Evolutionary conservation across 2,888 invertebrate genomes (phyloP).

Genomic region (Octonoba sinensis): DNA sequence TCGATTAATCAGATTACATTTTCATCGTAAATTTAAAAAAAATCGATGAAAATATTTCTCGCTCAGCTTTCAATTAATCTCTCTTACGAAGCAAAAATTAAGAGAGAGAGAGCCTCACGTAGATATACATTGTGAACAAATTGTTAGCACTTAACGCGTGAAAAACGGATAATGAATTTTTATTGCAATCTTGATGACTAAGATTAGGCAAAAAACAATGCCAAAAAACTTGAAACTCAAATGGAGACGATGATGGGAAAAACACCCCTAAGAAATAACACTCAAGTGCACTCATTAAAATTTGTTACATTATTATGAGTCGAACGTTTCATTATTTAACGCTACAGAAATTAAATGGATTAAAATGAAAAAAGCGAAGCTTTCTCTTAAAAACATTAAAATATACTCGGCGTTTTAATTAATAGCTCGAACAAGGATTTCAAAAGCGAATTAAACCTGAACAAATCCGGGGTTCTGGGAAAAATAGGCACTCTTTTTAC

Average conservation of each 20-base stretch:
- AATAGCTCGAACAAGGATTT: slow-evolving; percentile 19
- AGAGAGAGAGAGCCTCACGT: not conserved
- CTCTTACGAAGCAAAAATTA: slow-evolving; percentile 34
- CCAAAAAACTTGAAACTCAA: slow-evolving; percentile 11
- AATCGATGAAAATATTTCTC: slow-evolving; percentile 40
- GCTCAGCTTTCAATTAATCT: slow-evolving; percentile 53
- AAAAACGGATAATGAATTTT: slow-evolving; percentile 63
- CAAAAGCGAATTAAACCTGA: too few species aligned
- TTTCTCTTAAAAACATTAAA: slow-evolving; percentile 57
- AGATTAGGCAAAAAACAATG: slow-evolving; percentile 46
- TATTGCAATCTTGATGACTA: slow-evolving; percentile 43
- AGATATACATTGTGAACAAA: slow-evolving; percentile 24
- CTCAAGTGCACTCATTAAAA: slow-evolving; percentile 56
- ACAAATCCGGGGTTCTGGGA: not conserved
- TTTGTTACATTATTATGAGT: slow-evolving; percentile 45
- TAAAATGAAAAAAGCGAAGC: slow-evolving; percentile 43
- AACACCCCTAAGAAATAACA: slow-evolving; percentile 34
- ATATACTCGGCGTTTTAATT: slow-evolving; percentile 62
- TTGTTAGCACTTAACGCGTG: slow-evolving; percentile 57
- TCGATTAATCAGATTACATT: slow-evolving; percentile 56
- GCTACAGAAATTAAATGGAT: slow-evolving; percentile 61
- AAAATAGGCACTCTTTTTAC: slow-evolving; percentile 26
- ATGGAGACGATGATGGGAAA: not conserved
- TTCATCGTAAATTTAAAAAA: slow-evolving; percentile 43
- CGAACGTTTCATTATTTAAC: slow-evolving; percentile 60